Percentiles rank a stretch among this genome's conserved stretches.
Conservation (phyloP, 1,140 invertebrate genomes). For the Zaprionus kolodkinae region DNA sequence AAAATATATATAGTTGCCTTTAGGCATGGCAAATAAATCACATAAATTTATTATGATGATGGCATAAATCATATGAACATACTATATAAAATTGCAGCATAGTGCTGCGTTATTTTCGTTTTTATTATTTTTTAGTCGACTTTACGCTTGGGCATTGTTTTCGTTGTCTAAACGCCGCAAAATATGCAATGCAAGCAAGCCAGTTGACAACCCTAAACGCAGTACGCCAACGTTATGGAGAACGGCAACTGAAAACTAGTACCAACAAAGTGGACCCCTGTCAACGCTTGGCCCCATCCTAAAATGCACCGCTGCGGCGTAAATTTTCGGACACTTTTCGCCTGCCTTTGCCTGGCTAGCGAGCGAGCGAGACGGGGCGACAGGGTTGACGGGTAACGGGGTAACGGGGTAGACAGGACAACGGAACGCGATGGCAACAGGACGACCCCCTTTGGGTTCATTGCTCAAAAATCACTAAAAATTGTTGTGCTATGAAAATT, state of each 20-base stretch:
- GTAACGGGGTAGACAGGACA: no score
- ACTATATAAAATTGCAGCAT: constrained; percentile 68
- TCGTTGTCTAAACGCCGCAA: constrained; percentile 69
- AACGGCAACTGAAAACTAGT: background rate
- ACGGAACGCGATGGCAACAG: background rate
- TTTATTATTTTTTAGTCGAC: constrained; percentile 18
- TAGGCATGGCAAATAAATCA: constrained; percentile 75
- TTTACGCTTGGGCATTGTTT: constrained; percentile 58
- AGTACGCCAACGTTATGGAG: background rate
- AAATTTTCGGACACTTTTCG: constrained; percentile 62
- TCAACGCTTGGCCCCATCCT: constrained; percentile 53
- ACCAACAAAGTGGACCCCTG: constrained; percentile 33
- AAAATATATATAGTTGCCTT: constrained; percentile 43
- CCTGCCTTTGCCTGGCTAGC: background rate
- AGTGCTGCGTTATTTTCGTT: constrained; percentile 14
- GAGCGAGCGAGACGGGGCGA: background rate
- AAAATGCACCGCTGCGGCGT: constrained; percentile 69
- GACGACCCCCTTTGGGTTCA: constrained; percentile 24
- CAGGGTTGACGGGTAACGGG: no score
- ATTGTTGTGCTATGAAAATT: constrained; percentile 53
- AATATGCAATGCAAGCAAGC: constrained; percentile 70
- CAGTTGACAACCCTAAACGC: constrained; percentile 43
- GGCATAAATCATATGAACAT: constrained; percentile 76
- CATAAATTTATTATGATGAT: constrained; percentile 84
- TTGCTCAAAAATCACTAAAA: constrained; percentile 60